Evolutionary conservation across 2,797 vertebrate species (phyloP).

Genomic region (Gorsachius magnificus): DNA sequence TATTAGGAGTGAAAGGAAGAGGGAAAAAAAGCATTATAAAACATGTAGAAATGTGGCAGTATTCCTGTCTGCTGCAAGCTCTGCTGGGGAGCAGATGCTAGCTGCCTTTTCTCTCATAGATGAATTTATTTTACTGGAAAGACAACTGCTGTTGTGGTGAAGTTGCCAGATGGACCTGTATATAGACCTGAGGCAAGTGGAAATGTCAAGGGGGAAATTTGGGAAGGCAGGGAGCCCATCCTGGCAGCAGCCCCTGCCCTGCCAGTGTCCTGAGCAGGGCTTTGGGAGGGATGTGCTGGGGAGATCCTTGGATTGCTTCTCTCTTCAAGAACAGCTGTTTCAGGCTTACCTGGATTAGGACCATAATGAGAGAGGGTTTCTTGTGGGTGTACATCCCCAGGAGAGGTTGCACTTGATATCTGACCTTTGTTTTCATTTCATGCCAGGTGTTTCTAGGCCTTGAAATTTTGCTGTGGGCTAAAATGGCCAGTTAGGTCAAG

Average conservation of each 20-base stretch:
- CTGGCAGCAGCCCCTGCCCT: neutral
- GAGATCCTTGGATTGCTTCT: neutral
- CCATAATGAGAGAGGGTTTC: neutral
- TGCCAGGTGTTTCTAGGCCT: neutral
- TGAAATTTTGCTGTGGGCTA: neutral
- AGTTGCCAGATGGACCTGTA: neutral
- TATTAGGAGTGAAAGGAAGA: neutral
- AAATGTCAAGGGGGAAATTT: neutral
- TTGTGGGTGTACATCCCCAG: neutral
- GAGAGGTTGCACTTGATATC: neutral
- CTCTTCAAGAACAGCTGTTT: neutral
- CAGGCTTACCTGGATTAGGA: neutral
- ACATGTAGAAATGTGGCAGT: neutral
- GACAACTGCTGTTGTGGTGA: neutral
- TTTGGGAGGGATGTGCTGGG: neutral
- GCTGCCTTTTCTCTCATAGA: neutral
- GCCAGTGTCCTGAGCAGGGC: neutral
- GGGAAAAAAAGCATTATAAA: neutral
- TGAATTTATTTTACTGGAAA: slow-evolving; percentile 19
- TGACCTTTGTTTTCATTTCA: neutral
- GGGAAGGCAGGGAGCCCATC: neutral
- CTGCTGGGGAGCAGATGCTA: neutral
- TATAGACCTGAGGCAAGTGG: neutral
- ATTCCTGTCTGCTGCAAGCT: neutral
- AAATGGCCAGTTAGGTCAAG: neutral